Evolutionary conservation across 2,113 vertebrate species (phyloP).

Genomic region (Nerophis lumbriciformis): DNA sequence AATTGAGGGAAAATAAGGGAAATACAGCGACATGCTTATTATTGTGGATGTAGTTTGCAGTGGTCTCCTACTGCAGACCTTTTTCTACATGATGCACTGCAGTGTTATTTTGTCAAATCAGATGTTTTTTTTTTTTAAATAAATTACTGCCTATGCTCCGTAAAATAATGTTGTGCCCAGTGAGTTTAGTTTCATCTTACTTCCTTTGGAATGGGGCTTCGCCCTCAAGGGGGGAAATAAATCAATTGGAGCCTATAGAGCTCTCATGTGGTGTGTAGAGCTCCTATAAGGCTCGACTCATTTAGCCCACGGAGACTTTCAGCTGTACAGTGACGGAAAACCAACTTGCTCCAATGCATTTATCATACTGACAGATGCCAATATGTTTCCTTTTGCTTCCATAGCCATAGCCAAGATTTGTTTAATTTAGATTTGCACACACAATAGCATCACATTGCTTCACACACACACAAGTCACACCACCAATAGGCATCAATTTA

Average conservation of each 20-base stretch:
- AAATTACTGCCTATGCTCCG: background rate
- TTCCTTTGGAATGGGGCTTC: background rate
- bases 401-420: constrained; percentile 3
- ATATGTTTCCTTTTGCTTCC: constrained; percentile 12
- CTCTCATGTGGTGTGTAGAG: constrained; percentile 5
- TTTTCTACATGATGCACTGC: background rate
- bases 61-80: background rate
- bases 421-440: constrained; percentile 25
- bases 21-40: background rate
- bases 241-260: constrained; percentile 6
- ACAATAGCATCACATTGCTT: constrained; percentile 2
- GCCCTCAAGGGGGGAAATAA: background rate
- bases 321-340: constrained; percentile 21
- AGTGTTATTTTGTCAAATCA: too few relatives aligned
- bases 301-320: constrained; percentile 15
- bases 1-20: too few relatives aligned
- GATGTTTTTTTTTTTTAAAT: too few relatives aligned
- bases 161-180: background rate
- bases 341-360: constrained; percentile 27
- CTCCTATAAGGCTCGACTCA: constrained; percentile 8
- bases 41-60: background rate
- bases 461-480: background rate
- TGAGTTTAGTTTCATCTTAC: background rate
- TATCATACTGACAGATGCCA: constrained; percentile 38
- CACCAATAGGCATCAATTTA: background rate